These are phyloP conservation scores for Coboldia fuscipes DNA, from an alignment of 1,140 invertebrate genomes.

Conservation along the genomic window DNA sequence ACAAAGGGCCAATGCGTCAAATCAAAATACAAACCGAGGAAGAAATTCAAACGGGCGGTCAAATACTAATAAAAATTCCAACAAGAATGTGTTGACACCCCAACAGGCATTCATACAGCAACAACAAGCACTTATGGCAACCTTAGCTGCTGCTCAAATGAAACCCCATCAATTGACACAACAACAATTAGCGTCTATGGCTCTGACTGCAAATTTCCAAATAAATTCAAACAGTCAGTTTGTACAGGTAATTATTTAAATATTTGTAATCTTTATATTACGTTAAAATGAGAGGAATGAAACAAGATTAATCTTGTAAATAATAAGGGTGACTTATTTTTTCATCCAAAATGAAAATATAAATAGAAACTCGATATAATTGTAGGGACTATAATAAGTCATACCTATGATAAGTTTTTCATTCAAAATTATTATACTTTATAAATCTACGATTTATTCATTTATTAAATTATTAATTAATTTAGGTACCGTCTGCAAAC, in stretches of 20 bases:
- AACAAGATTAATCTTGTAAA: no score
- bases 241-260: slow-evolving; percentile 10
- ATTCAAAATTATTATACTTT: no score
- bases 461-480: neutral
- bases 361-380: no score
- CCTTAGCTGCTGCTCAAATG: slow-evolving; percentile 6
- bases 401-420: no score
- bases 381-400: no score
- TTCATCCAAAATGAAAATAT: no score
- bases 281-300: no score
- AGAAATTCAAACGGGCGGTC: neutral
- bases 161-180: slow-evolving; percentile 4
- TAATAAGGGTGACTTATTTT: no score
- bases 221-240: slow-evolving; percentile 14
- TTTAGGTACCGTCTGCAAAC: neutral
- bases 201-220: slow-evolving; percentile 18
- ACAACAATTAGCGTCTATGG: slow-evolving; percentile 6
- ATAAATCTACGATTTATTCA: no score
- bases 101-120: no score
- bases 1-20: slow-evolving; percentile 3
- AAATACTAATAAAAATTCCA: neutral
- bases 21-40: slow-evolving; percentile 4
- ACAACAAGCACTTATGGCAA: neutral
- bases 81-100: neutral
- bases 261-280: neutral